A percentile compares a stretch with the other conserved stretches of the same genome.
These are phyloP conservation scores for Trichonephila inaurata DNA, from an alignment of 1,140 invertebrate genomes.

Conservation along the genomic window DNA sequence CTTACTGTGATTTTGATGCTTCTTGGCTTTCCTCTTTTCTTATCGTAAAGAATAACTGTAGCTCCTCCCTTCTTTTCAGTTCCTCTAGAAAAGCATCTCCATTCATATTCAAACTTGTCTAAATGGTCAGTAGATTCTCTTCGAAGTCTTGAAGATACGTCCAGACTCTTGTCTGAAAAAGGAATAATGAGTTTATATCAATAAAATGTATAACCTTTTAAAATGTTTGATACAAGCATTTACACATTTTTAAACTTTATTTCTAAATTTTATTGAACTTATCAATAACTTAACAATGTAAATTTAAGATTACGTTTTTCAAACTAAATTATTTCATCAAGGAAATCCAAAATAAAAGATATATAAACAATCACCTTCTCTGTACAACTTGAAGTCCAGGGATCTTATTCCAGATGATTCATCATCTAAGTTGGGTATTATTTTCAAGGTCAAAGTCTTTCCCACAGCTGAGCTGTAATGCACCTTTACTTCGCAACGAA, in stretches of 20 bases:
- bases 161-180: slow-evolving; percentile 46
- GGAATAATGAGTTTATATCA: not conserved
- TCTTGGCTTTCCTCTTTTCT: slow-evolving; percentile 18
- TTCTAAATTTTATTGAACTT: no score
- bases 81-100: not conserved
- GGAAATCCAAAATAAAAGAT: no score
- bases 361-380: slow-evolving; percentile 3
- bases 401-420: not conserved
- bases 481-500: not conserved
- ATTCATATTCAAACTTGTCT: slow-evolving; percentile 53
- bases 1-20: slow-evolving; percentile 43
- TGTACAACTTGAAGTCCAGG: slow-evolving; percentile 15
- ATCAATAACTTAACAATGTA: no score
- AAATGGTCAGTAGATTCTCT: not conserved
- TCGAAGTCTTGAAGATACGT: not conserved
- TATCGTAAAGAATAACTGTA: slow-evolving; percentile 17
- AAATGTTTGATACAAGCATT: no score
- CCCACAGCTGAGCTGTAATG: not conserved
- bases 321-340: no score
- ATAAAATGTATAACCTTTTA: no score
- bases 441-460: slow-evolving; percentile 38
- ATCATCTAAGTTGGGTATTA: not conserved
- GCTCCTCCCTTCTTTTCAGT: slow-evolving; percentile 39
- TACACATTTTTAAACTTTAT: no score
- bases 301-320: no score